Evolutionary conservation across 2,888 invertebrate genomes (phyloP).

Genomic region (Loripinus fragilis): DNA sequence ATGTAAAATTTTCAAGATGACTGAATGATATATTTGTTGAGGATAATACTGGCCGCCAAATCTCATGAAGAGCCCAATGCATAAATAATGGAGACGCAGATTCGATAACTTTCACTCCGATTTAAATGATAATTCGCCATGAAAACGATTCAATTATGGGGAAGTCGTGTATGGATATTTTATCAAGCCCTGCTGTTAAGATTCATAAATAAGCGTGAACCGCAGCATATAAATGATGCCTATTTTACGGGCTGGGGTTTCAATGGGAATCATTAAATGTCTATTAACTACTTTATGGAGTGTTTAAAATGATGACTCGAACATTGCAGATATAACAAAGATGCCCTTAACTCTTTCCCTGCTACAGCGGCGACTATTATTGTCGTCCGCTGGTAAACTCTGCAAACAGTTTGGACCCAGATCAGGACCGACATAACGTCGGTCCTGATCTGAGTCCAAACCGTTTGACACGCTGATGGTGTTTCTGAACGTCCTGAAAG

Average conservation of each 20-base stretch:
- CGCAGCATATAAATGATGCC: slow-evolving; percentile 14
- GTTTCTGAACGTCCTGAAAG: too few species aligned
- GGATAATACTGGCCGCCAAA: slow-evolving; percentile 33
- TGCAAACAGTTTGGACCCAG: too few species aligned
- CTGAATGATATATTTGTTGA: slow-evolving; percentile 52
- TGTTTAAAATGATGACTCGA: not conserved
- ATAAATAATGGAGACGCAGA: slow-evolving; percentile 48
- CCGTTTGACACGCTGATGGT: too few species aligned
- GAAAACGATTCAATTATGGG: slow-evolving; percentile 58
- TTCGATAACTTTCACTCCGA: slow-evolving; percentile 56
- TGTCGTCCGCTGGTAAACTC: too few species aligned
- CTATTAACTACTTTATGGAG: slow-evolving; percentile 3
- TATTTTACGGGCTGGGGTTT: slow-evolving; percentile 1
- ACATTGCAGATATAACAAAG: not conserved
- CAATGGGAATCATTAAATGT: slow-evolving; percentile 12
- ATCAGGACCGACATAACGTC: too few species aligned
- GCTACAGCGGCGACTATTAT: too few species aligned
- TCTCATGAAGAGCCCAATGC: slow-evolving; percentile 35
- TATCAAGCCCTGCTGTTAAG: slow-evolving; percentile 24
- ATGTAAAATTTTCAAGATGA: slow-evolving; percentile 36
- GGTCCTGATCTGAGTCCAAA: too few species aligned
- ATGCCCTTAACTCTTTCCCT: too few species aligned
- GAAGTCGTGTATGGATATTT: slow-evolving; percentile 10
- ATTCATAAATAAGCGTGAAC: slow-evolving; percentile 13
- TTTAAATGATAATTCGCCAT: slow-evolving; percentile 61